These are phyloP conservation scores for Batillaria attramentaria DNA, from an alignment of 1,140 invertebrate species.

Conservation along the genomic window DNA sequence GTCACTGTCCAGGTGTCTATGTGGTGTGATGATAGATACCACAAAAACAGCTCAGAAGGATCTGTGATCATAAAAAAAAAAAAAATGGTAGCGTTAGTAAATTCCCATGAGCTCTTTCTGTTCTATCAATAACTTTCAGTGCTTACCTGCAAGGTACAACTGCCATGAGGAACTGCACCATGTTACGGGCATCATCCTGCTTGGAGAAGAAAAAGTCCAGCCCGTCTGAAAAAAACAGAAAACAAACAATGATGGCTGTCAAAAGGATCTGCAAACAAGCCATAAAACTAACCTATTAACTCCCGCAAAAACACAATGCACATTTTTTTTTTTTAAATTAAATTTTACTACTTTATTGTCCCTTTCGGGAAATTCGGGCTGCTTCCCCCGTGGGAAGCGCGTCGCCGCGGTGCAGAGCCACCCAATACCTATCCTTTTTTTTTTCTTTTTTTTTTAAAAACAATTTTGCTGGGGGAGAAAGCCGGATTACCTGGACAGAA, in stretches of 20 bases:
- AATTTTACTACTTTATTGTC: too few species aligned
- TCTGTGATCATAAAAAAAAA: slow-evolving; percentile 1
- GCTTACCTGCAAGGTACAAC: slow-evolving; percentile 82
- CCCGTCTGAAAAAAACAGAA: slow-evolving; percentile 80
- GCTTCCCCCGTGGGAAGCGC: too few species aligned
- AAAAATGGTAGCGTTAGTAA: background rate
- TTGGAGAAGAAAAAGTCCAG: slow-evolving; percentile 96
- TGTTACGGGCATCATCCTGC: slow-evolving; percentile 92
- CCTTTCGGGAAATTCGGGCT: too few species aligned
- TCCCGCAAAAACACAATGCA: background rate
- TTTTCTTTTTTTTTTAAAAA: too few species aligned
- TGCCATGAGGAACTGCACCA: slow-evolving; percentile 93
- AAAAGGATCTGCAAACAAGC: too few species aligned
- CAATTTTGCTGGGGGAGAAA: too few species aligned
- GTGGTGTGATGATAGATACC: too few species aligned
- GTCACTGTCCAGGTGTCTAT: too few species aligned
- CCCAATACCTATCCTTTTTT: too few species aligned
- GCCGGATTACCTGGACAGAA: too few species aligned
- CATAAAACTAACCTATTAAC: background rate
- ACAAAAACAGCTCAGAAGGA: background rate
- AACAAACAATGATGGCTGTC: background rate
- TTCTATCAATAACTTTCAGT: background rate
- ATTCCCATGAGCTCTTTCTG: too few species aligned
- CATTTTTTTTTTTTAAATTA: background rate
- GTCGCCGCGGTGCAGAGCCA: too few species aligned